phyloP scores from a whole-genome alignment of 2,113 vertebrate genomes.

The Lota lota region DNA sequence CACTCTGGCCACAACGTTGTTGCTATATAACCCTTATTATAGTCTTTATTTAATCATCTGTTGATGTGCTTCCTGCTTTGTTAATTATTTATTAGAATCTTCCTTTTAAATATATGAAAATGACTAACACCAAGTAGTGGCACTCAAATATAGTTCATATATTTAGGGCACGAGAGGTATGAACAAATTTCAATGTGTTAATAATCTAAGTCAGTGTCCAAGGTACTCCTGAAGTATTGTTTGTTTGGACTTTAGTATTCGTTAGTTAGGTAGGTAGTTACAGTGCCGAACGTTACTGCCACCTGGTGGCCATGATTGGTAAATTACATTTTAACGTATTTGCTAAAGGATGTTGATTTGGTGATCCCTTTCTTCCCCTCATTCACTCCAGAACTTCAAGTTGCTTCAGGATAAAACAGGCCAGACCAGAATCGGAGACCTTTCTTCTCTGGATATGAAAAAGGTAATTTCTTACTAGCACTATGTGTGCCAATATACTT shows the following conservation, averaged over 20 bases:
- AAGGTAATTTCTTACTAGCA: slow-evolving; percentile 58
- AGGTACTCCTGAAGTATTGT: too few species aligned
- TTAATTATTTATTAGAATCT: too few species aligned
- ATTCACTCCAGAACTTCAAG: slow-evolving; percentile 81
- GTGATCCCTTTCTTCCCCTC: not conserved
- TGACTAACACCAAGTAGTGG: too few species aligned
- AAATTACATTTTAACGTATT: not conserved
- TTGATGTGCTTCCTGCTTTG: too few species aligned
- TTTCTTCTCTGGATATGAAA: slow-evolving; percentile 93
- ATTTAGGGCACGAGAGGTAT: too few species aligned
- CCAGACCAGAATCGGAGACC: slow-evolving; percentile 86
- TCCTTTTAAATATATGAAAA: too few species aligned
- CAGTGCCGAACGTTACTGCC: slow-evolving; percentile 14
- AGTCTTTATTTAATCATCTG: too few species aligned
- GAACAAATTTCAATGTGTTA: too few species aligned
- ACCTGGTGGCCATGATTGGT: slow-evolving; percentile 24
- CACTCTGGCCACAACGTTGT: too few species aligned
- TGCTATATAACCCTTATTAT: too few species aligned
- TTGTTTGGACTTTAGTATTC: not conserved
- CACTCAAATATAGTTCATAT: too few species aligned
- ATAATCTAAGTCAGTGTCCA: too few species aligned
- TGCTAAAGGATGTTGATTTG: not conserved
- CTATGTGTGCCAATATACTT: not conserved
- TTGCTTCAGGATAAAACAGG: slow-evolving; percentile 91
- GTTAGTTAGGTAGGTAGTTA: not conserved